These are phyloP conservation scores for Sialis lutaria DNA, from an alignment of 2,888 invertebrate species.

Conservation along the genomic window DNA sequence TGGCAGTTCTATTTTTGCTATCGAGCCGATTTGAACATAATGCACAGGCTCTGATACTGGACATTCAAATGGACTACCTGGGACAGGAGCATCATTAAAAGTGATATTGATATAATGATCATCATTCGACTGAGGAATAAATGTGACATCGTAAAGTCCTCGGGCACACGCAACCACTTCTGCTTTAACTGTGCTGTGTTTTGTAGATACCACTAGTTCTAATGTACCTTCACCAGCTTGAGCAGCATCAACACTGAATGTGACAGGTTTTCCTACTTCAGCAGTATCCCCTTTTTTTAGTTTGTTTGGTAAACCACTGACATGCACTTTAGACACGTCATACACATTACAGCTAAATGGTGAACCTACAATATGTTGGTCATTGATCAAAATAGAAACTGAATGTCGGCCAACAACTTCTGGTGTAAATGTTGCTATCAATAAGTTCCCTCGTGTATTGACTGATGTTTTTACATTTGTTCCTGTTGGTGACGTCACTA, in stretches of 20 bases:
- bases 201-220: constrained; percentile 80
- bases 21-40: constrained; percentile 48
- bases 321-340: constrained; percentile 68
- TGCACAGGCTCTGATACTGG: constrained; percentile 46
- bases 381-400: constrained; percentile 65
- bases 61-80: constrained; percentile 82
- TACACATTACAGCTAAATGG: constrained; percentile 91
- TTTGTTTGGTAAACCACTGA: constrained; percentile 37
- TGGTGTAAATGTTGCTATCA: constrained; percentile 65
- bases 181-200: constrained; percentile 77
- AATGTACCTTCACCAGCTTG: constrained; percentile 89
- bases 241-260: constrained; percentile 86
- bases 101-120: constrained; percentile 86
- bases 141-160: constrained; percentile 83
- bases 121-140: constrained; percentile 76
- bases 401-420: constrained; percentile 76
- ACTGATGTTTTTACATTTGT: constrained; percentile 59
- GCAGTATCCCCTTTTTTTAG: constrained; percentile 25
- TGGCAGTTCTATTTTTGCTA: constrained; percentile 42
- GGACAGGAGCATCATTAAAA: constrained; percentile 82
- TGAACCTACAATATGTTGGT: constrained; percentile 73
- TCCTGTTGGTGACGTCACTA: constrained; percentile 71
- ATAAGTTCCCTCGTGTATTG: constrained; percentile 45
- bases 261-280: constrained; percentile 71
- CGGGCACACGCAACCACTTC: constrained; percentile 79